phyloP scores from a whole-genome alignment of 2,113 vertebrate species.

The Cariama cristata region DNA sequence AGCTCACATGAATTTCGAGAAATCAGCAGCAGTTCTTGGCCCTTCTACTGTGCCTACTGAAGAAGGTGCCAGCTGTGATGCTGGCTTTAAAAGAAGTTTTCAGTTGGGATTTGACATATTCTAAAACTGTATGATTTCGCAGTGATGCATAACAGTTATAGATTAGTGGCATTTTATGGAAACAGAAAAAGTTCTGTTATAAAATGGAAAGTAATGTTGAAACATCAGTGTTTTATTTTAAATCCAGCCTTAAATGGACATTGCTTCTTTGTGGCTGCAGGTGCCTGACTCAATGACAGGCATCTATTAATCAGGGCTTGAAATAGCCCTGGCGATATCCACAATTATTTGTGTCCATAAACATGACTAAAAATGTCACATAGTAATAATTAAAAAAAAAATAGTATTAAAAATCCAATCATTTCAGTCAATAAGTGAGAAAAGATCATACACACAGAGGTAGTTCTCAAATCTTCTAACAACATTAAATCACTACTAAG shows the following conservation, averaged over 20 bases:
- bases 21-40: neutral
- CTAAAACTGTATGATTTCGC: neutral
- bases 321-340: neutral
- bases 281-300: neutral
- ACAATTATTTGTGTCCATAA: neutral
- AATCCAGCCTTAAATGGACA: neutral
- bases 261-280: neutral
- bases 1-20: neutral
- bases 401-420: neutral
- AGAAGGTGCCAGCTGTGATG: neutral
- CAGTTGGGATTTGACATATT: neutral
- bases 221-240: neutral
- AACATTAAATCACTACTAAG: neutral
- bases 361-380: neutral
- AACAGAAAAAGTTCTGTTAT: neutral
- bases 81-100: constrained; percentile 7
- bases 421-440: neutral
- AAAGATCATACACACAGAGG: neutral
- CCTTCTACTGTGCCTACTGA: neutral
- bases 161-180: neutral
- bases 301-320: neutral
- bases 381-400: neutral
- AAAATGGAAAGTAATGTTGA: constrained; percentile 18
- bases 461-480: neutral
- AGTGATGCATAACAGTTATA: neutral